Conservation (phyloP, 2,888 invertebrate species). For the Ypsolopha sequella region DNA sequence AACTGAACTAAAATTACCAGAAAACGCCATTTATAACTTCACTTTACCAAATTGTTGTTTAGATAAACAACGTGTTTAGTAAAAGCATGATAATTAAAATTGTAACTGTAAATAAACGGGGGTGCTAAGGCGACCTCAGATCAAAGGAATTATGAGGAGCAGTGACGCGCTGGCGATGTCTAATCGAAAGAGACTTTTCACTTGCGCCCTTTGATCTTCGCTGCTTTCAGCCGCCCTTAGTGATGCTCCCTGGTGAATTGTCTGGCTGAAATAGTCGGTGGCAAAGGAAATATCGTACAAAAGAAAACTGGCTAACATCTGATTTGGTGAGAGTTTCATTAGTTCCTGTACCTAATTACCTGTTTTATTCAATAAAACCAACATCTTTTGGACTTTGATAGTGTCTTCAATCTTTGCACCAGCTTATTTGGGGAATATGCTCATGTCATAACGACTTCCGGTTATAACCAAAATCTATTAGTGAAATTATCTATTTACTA, state of each 20-base stretch:
- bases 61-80: too few species aligned
- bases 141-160: slow-evolving; percentile 27
- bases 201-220: slow-evolving; percentile 28
- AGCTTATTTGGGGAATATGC: too few species aligned
- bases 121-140: not conserved
- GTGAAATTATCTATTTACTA: too few species aligned
- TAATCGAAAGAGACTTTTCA: slow-evolving; percentile 32
- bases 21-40: too few species aligned
- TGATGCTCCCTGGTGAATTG: not conserved
- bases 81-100: not conserved
- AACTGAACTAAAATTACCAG: too few species aligned
- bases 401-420: too few species aligned
- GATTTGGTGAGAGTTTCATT: too few species aligned
- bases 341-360: not conserved
- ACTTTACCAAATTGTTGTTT: too few species aligned
- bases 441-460: too few species aligned
- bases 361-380: slow-evolving; percentile 6
- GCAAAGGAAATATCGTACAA: not conserved
- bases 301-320: not conserved
- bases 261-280: not conserved
- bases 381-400: slow-evolving; percentile 7
- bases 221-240: slow-evolving; percentile 13
- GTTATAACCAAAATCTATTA: too few species aligned
- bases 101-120: not conserved
- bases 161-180: slow-evolving; percentile 17